These are phyloP conservation scores for Callionymus lyra DNA, from an alignment of 2,113 vertebrate species.

Conservation along the genomic window DNA sequence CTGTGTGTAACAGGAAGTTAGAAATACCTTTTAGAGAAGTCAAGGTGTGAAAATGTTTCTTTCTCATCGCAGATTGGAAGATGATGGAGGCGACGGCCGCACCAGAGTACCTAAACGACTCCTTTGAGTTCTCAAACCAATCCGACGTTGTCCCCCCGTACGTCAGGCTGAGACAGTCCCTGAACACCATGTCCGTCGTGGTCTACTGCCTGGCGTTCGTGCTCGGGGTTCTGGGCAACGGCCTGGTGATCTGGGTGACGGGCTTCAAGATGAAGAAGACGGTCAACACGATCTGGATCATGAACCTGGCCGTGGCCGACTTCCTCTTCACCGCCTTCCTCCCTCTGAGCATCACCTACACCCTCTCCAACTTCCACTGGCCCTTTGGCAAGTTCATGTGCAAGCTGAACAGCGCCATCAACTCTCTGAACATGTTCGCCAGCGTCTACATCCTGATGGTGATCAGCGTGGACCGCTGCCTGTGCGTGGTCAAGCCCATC, in stretches of 20 bases:
- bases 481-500: slow-evolving; percentile 73
- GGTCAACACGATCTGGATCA: slow-evolving; percentile 73
- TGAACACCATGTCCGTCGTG: slow-evolving; percentile 56
- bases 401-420: slow-evolving; percentile 64
- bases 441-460: slow-evolving; percentile 76
- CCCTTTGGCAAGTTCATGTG: slow-evolving; percentile 75
- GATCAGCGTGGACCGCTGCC: slow-evolving; percentile 75
- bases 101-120: not conserved
- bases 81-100: not conserved
- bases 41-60: not conserved
- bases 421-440: slow-evolving; percentile 73
- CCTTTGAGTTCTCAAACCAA: not conserved
- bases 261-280: slow-evolving; percentile 79
- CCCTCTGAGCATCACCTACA: slow-evolving; percentile 66
- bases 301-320: slow-evolving; percentile 77
- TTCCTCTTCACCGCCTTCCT: slow-evolving; percentile 73
- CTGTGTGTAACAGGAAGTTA: not conserved
- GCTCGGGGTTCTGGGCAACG: slow-evolving; percentile 74
- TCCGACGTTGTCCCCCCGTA: slow-evolving; percentile 24
- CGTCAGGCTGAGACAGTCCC: slow-evolving; percentile 44
- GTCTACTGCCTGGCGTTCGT: slow-evolving; percentile 70
- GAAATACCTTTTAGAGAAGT: too few relatives aligned
- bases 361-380: slow-evolving; percentile 68
- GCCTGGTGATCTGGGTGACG: slow-evolving; percentile 79
- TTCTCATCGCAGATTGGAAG: slow-evolving; percentile 8